A percentile compares a stretch with the other conserved stretches of the same genome.
phyloP scores from a whole-genome alignment of 2,797 vertebrate species.

The Fistularia commersonii region DNA sequence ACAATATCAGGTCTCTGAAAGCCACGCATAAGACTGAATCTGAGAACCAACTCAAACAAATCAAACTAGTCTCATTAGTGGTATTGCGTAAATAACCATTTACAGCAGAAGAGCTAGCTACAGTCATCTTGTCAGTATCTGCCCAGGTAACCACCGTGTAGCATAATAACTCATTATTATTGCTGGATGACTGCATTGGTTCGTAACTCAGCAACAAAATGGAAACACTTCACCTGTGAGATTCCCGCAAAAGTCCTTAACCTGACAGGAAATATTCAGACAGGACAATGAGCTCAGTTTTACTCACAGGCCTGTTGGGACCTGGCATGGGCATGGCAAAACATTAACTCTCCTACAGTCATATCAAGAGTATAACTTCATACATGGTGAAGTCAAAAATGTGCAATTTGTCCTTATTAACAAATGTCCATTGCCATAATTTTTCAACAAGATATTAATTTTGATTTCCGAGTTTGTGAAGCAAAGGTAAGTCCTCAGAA shows the following conservation, averaged over 20 bases:
- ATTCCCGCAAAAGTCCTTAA: slow-evolving; percentile 67
- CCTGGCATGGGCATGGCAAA: slow-evolving; percentile 24
- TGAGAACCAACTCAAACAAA: no score
- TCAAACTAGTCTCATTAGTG: slow-evolving; percentile 8
- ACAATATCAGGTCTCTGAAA: slow-evolving; percentile 13
- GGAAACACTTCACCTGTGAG: slow-evolving; percentile 52
- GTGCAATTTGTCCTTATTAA: no score
- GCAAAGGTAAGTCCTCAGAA: no score
- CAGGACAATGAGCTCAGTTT: slow-evolving; percentile 58
- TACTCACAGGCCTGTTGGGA: slow-evolving; percentile 54
- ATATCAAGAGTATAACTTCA: no score
- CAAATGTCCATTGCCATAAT: no score
- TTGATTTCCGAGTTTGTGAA: no score
- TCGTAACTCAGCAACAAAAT: slow-evolving; percentile 20
- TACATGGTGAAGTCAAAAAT: no score
- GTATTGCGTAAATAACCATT: slow-evolving; percentile 31
- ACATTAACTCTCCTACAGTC: not conserved
- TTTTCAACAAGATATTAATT: no score
- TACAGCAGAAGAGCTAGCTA: slow-evolving; percentile 10
- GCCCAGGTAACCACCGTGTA: slow-evolving; percentile 24
- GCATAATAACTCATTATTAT: slow-evolving; percentile 24
- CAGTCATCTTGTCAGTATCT: slow-evolving; percentile 2
- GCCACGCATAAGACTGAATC: no score
- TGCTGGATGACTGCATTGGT: slow-evolving; percentile 8
- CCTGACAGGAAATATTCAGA: slow-evolving; percentile 73